These are phyloP conservation scores for Melanotaenia parkinsoni DNA, from an alignment of 2,797 vertebrate genomes.

Conservation along the genomic window DNA sequence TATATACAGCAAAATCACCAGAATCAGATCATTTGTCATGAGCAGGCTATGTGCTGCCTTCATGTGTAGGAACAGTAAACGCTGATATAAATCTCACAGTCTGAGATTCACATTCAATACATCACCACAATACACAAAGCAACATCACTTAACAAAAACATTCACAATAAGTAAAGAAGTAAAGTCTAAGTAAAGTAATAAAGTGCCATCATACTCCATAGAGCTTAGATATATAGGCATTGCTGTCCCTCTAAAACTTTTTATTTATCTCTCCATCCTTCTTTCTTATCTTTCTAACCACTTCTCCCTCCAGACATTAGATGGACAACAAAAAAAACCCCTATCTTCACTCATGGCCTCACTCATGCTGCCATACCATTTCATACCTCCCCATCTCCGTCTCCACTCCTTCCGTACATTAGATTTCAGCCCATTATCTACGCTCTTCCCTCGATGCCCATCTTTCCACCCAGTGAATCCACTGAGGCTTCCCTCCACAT, in stretches of 20 bases:
- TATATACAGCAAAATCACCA: constrained; percentile 50
- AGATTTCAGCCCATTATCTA: constrained; percentile 57
- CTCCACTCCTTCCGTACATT: constrained; percentile 54
- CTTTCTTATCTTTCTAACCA: constrained; percentile 56
- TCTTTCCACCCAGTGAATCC: constrained; percentile 32
- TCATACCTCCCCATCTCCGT: constrained; percentile 30
- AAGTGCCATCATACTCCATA: constrained; percentile 10
- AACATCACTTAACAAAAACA: constrained; percentile 7
- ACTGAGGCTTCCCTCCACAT: constrained; percentile 28
- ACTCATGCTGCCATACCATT: constrained; percentile 38
- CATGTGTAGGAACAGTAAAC: constrained; percentile 30
- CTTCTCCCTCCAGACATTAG: constrained; percentile 58
- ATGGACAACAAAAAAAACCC: constrained; percentile 28
- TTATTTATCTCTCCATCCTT: constrained; percentile 44
- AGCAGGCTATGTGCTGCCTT: constrained; percentile 45
- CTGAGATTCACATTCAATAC: constrained; percentile 11
- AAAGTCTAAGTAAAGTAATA: constrained; percentile 4
- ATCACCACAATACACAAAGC: not conserved
- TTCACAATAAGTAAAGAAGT: constrained; percentile 24
- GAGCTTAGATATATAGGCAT: constrained; percentile 30
- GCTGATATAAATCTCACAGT: constrained; percentile 22
- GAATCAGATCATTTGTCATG: constrained; percentile 55
- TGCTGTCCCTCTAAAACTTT: constrained; percentile 11
- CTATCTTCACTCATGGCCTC: constrained; percentile 52
- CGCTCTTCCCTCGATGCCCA: constrained; percentile 39